Evolutionary conservation across 2,113 vertebrate genomes (phyloP), one percentile per base, ranked within the genome.

Genomic region (Hemichromis elongatus): DNA sequence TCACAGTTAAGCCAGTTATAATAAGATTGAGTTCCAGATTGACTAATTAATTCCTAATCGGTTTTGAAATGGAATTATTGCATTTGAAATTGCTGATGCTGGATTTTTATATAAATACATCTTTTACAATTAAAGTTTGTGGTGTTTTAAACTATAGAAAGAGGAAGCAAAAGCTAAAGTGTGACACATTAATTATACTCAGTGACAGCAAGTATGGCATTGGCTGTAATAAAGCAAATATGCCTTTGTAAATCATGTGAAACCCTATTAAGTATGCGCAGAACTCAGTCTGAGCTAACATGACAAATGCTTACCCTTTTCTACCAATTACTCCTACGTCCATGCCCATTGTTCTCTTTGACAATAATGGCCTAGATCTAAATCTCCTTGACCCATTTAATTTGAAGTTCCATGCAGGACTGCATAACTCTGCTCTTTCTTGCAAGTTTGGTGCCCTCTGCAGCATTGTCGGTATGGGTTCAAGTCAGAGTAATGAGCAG

Each of bases 301-400:
- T 85, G 88, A 93, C 87, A 89, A 93, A 86, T 84, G 85, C 87
- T 87, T 90, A 89, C 86, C 86, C 92, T 90, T 91, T 92, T 88
- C 78, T 82, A 89, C 87, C 89, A 92, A 91, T 95, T 90, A 89
- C 82, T 88, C 85, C 57, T 57, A 68, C 55, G 55, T 85, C 87
- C 87, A 35, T 80, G 86, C 87, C 88, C 90, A 94, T 92, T 94
- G 88, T 93, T 91, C 88, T 89, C 86, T 89, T 84, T 85, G 85
- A 94, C 87, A 90, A 85, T 91, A 91, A 88, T 88, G 91, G 86
- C 90, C 87, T 89, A 94, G 87, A 94, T 93, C 75, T 91, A 91
- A 90, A 92, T 94, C 90, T 94, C 94, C 92, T 94, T 95, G 93
- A 95, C 93, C 92, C 88, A 91, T 92, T 94, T 93, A 84, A 86